Evolutionary conservation across 92 coral and sea anemone species (phyloP), one percentile per base, ranked within the genome.

Genomic region (Zoanthus gigantus): DNA sequence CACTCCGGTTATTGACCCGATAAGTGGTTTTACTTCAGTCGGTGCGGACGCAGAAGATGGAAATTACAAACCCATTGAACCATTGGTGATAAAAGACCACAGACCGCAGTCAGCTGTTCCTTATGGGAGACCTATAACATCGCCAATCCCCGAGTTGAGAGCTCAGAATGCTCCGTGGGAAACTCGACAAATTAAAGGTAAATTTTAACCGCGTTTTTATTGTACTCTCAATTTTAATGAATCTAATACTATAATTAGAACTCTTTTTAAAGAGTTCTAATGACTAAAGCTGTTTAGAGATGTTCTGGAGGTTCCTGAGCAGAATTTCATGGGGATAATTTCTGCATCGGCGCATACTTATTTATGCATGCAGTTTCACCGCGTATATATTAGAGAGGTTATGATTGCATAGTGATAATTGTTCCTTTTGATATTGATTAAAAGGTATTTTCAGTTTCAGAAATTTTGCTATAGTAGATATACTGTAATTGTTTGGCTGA

Each of bases 31-130:
- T 76, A 94, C 96, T 17, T 95, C 98, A 30, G 98, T 95, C 6
- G 98, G 94, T 5, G 98, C 98, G 2, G 98, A 95, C 72, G 96
- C 93, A 0, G 92, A 95, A 72, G 96, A 95, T 85, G 96, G 96
- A 9, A 92, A 89, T 69, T 89, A 93, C 77, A 93, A 74, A n/a
- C 92, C 93, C n/a, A 91, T 93, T 6, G 98, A 93, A 50, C 98
- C 98, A 1, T 87, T 95, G 18, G 94, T 95, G 18, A 88, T 73
- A 44, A 91, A 93, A 56, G 96, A 95, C 72, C 96, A 94, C 58
- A 88, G 94, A 29, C 98, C 98, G 4, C 98, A 95, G 76, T 94
- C 96, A 8, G 93, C 98, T 56, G 83, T 63, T 48, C 98, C 98
- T 13, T 95, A 95, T 61, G 98, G 96, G 7, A 89, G 98, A 79